Conservation (phyloP, 1,140 invertebrate species). For the Andricus grossulariae region DNA sequence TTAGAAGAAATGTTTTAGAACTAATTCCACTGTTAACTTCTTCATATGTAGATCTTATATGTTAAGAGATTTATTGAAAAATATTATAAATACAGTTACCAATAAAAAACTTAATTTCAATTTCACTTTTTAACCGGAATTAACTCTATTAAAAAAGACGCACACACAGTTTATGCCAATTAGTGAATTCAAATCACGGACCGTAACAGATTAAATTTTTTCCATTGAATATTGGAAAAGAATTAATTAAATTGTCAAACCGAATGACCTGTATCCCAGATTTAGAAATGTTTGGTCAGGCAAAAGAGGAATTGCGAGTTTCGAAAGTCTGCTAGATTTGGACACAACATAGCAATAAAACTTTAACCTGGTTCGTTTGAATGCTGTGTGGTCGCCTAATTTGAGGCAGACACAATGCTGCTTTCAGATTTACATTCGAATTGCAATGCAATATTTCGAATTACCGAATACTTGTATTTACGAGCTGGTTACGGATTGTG, state of each 20-base stretch:
- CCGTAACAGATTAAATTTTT: not conserved
- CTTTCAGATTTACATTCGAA: conserved; percentile 9
- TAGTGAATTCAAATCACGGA: not conserved
- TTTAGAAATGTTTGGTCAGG: conserved; percentile 1
- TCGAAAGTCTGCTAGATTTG: conserved; percentile 44
- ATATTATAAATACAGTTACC: no score
- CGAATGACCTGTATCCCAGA: conserved; percentile 34
- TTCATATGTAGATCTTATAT: no score
- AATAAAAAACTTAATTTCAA: no score
- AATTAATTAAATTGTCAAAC: conserved; percentile 33
- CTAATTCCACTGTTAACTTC: no score
- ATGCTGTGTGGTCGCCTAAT: not conserved
- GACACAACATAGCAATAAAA: conserved; percentile 50
- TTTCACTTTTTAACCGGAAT: no score
- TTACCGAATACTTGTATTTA: conserved; percentile 10
- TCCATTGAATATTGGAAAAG: not conserved
- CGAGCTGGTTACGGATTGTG: not conserved
- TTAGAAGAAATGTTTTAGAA: no score
- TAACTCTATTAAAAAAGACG: no score
- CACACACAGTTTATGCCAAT: no score
- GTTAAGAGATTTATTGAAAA: no score
- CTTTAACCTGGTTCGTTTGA: conserved; percentile 46
- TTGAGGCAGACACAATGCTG: conserved; percentile 17
- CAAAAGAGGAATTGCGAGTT: conserved; percentile 49
- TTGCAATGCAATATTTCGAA: conserved; percentile 19